These are phyloP conservation scores for Sinohyriopsis cumingii DNA, from an alignment of 2,888 invertebrate species.

Conservation along the genomic window DNA sequence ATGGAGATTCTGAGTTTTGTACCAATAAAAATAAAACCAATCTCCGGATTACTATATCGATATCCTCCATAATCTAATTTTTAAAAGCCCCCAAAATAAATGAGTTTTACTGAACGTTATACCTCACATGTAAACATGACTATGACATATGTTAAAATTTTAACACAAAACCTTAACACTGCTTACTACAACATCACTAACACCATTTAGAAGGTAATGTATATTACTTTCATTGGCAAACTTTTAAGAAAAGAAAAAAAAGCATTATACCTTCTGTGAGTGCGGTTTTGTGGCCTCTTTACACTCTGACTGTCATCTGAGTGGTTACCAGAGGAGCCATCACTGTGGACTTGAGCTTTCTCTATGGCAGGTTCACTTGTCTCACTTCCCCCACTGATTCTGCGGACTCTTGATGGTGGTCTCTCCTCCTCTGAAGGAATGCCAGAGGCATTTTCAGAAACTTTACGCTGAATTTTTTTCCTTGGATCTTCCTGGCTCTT, in stretches of 20 bases:
- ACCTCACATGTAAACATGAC: no score
- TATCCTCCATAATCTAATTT: no score
- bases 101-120: no score
- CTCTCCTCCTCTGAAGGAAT: constrained; percentile 20
- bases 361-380: constrained; percentile 40
- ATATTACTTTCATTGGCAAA: background rate
- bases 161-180: no score
- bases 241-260: background rate
- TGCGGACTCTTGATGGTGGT: constrained; percentile 22
- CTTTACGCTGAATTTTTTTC: constrained; percentile 41
- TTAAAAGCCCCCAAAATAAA: no score
- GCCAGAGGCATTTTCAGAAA: constrained; percentile 22
- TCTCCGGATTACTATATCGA: no score
- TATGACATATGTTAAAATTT: no score
- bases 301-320: constrained; percentile 54
- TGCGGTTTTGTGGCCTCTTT: constrained; percentile 41
- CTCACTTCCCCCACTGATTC: constrained; percentile 53
- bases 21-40: no score
- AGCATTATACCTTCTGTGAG: constrained; percentile 49
- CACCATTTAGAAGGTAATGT: no score
- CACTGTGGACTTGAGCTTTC: constrained; percentile 44
- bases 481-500: constrained; percentile 48
- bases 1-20: no score
- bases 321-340: constrained; percentile 56
- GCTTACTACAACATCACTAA: no score